Percentiles rank a stretch among this genome's conserved stretches.
Conservation (phyloP, 2,797 vertebrate species). For the Siniperca undulata region DNA sequence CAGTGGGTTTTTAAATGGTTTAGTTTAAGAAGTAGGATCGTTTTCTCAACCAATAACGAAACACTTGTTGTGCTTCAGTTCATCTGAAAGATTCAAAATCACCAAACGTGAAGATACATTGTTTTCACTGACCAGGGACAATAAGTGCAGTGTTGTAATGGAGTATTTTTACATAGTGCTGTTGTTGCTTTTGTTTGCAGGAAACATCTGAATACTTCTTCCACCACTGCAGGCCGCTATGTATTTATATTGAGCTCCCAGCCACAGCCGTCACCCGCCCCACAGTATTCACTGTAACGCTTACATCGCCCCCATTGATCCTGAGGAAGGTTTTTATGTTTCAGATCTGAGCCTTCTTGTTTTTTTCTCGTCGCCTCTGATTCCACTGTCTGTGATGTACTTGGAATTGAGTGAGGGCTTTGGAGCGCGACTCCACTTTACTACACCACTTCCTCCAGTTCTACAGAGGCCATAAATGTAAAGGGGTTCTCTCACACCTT, state of each 20-base stretch:
- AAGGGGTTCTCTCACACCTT: conserved; percentile 85
- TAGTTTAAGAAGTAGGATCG: background rate
- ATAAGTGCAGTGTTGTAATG: too few species aligned
- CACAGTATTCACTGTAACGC: background rate
- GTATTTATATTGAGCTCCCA: background rate
- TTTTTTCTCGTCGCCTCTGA: conserved; percentile 39
- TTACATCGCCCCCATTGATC: conserved; percentile 6
- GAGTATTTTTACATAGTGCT: background rate
- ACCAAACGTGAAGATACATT: background rate
- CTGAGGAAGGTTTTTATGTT: background rate
- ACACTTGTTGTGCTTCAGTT: background rate
- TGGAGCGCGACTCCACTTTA: conserved; percentile 84
- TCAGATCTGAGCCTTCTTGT: background rate
- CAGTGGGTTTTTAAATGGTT: background rate
- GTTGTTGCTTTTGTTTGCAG: background rate
- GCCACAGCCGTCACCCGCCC: background rate
- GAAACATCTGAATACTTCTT: background rate
- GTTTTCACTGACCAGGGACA: background rate
- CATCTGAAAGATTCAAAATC: background rate
- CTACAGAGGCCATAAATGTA: conserved; percentile 83
- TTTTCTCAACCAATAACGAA: too few species aligned
- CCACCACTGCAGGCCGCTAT: background rate
- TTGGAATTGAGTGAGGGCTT: conserved; percentile 80
- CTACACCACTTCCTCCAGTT: conserved; percentile 84
- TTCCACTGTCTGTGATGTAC: conserved; percentile 73